These are phyloP conservation scores for Drosophila nasuta DNA, from an alignment of 1,140 invertebrate genomes.

Conservation along the genomic window DNA sequence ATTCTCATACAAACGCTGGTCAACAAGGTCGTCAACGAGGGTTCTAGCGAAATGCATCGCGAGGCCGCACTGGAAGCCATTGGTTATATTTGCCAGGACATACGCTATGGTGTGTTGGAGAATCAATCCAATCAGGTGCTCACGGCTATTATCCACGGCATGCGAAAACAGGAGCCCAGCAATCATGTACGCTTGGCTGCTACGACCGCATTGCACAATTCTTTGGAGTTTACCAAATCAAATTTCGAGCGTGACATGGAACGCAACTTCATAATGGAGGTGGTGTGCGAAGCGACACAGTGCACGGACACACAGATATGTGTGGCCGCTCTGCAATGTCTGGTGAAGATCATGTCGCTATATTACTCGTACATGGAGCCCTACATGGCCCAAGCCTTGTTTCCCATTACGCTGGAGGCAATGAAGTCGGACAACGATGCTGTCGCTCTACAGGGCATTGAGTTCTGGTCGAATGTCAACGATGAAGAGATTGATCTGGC, in stretches of 20 bases:
- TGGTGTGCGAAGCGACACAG: conserved; percentile 97
- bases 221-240: conserved; percentile 98
- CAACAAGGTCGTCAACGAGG: conserved; percentile 94
- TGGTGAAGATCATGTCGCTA: conserved; percentile 99
- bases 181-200: conserved; percentile 96
- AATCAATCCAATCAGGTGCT: conserved; percentile 97
- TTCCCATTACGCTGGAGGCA: conserved; percentile 99
- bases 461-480: conserved; percentile 99
- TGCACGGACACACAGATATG: conserved; percentile 94
- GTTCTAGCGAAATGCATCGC: conserved; percentile 96
- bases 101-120: conserved; percentile 95
- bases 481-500: conserved; percentile 99
- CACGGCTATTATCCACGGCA: conserved; percentile 99
- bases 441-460: conserved; percentile 98
- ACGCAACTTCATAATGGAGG: conserved; percentile 99
- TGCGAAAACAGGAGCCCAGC: conserved; percentile 93
- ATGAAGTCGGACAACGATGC: conserved; percentile 99
- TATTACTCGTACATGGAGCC: conserved; percentile 99
- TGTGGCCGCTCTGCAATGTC: conserved; percentile 98
- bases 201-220: conserved; percentile 98
- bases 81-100: conserved; percentile 94
- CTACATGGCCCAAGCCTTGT: conserved; percentile 99
- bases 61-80: conserved; percentile 99
- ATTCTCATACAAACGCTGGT: conserved; percentile 95
- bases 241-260: conserved; percentile 99